These are phyloP conservation scores for Drosophila flavopinicola DNA, from an alignment of 2,888 invertebrate species.

Conservation along the genomic window DNA sequence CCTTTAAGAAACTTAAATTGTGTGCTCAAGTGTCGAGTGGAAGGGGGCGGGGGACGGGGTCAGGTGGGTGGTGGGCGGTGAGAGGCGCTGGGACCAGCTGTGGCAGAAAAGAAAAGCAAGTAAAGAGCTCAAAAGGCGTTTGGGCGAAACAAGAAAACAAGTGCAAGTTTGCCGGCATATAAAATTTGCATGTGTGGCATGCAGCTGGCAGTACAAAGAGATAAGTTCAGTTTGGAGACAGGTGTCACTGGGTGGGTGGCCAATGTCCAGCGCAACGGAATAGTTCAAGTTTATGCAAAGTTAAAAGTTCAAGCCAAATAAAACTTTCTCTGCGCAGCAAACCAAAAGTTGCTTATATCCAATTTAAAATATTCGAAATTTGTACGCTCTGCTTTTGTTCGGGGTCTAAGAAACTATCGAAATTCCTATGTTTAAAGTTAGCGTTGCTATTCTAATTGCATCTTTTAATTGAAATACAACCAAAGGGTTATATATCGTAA, in stretches of 20 bases:
- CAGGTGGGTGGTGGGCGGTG: too few relatives aligned
- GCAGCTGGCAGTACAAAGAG: neutral
- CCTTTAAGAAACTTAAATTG: constrained; percentile 16
- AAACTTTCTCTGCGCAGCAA: constrained; percentile 29
- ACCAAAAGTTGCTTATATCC: constrained; percentile 2
- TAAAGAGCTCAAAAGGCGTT: constrained; percentile 10
- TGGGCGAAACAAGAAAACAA: constrained; percentile 13
- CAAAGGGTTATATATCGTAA: too few relatives aligned
- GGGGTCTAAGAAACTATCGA: neutral
- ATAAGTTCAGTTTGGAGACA: constrained; percentile 26
- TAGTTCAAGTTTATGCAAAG: constrained; percentile 5
- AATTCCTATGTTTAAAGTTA: neutral
- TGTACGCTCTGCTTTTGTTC: neutral
- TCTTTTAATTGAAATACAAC: neutral
- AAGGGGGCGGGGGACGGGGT: neutral
- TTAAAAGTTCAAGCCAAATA: neutral
- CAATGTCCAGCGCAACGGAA: constrained; percentile 11
- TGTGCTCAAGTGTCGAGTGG: neutral
- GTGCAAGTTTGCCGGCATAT: constrained; percentile 9
- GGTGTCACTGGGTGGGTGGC: constrained; percentile 25
- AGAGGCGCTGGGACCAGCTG: neutral
- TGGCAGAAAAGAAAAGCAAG: neutral
- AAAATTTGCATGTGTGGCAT: constrained; percentile 19
- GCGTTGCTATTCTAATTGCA: too few relatives aligned
- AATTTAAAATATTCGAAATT: neutral